phyloP scores from a whole-genome alignment of 2,888 invertebrate species.

The Pandemis cinnamomeana region DNA sequence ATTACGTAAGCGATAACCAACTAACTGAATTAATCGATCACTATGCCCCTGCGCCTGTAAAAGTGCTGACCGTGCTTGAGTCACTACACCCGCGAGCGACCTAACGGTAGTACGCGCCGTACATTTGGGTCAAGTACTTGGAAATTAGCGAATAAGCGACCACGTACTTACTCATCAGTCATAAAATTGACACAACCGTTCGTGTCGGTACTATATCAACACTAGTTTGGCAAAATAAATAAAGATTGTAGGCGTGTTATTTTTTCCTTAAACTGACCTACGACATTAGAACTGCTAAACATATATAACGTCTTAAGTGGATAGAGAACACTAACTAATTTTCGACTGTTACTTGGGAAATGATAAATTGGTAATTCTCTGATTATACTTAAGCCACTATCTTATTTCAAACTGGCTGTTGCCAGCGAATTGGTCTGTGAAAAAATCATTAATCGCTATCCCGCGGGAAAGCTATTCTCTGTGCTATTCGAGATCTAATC shows the following conservation, averaged over 20 bases:
- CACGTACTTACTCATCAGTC: conserved; percentile 54
- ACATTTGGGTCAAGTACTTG: conserved; percentile 68
- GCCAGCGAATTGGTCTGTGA: too few species aligned
- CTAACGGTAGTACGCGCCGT: conserved; percentile 50
- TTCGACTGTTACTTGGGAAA: too few species aligned
- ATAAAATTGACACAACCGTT: conserved; percentile 34
- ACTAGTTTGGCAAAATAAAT: conserved; percentile 36
- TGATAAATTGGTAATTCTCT: too few species aligned
- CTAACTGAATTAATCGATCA: conserved; percentile 7
- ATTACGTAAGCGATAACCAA: conserved; percentile 28
- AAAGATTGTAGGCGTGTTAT: not conserved
- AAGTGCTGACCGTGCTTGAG: conserved; percentile 38
- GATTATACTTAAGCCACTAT: too few species aligned
- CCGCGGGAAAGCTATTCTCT: too few species aligned
- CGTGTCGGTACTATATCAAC: conserved; percentile 39
- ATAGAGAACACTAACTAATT: not conserved
- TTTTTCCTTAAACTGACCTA: conserved; percentile 1
- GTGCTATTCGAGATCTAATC: too few species aligned
- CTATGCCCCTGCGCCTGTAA: conserved; percentile 10
- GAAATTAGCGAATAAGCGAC: conserved; percentile 59
- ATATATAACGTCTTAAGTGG: not conserved
- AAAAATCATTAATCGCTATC: too few species aligned
- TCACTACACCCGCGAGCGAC: conserved; percentile 28
- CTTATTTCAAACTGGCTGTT: too few species aligned
- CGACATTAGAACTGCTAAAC: not conserved